Conservation (phyloP, 2,888 invertebrate species). For the Clusia tigrina region DNA sequence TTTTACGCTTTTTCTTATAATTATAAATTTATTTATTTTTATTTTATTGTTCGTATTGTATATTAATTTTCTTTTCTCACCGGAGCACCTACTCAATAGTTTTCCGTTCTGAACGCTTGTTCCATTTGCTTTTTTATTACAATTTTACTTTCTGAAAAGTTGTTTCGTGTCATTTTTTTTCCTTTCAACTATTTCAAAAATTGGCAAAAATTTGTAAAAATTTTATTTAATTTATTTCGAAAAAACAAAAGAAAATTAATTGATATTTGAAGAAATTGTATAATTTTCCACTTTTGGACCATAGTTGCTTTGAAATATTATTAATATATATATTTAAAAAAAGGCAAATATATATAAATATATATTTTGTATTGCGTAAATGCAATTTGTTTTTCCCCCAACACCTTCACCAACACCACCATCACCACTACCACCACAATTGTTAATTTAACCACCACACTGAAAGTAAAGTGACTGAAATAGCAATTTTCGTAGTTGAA, state of each 20-base stretch:
- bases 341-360: conserved; percentile 31
- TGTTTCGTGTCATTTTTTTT: background rate
- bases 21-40: too few species aligned
- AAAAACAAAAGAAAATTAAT: conserved; percentile 14
- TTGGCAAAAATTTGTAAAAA: conserved; percentile 36
- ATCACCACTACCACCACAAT: conserved; percentile 25
- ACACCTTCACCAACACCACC: conserved; percentile 24
- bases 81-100: too few species aligned
- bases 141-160: too few species aligned
- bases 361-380: conserved; percentile 61
- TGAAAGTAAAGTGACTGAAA: background rate
- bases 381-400: conserved; percentile 64
- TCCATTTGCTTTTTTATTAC: background rate
- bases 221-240: conserved; percentile 9
- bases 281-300: conserved; percentile 22
- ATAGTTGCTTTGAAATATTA: conserved; percentile 15
- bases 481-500: conserved; percentile 7
- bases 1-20: too few species aligned
- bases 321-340: conserved; percentile 20
- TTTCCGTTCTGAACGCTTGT: background rate
- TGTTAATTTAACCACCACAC: conserved; percentile 11
- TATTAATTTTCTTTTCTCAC: too few species aligned
- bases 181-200: background rate
- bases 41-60: too few species aligned
- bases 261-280: too few species aligned